Evolutionary conservation across 2,888 invertebrate species (phyloP), one percentile per base, ranked within the genome.

Genomic region (Spicauda simplicius): DNA sequence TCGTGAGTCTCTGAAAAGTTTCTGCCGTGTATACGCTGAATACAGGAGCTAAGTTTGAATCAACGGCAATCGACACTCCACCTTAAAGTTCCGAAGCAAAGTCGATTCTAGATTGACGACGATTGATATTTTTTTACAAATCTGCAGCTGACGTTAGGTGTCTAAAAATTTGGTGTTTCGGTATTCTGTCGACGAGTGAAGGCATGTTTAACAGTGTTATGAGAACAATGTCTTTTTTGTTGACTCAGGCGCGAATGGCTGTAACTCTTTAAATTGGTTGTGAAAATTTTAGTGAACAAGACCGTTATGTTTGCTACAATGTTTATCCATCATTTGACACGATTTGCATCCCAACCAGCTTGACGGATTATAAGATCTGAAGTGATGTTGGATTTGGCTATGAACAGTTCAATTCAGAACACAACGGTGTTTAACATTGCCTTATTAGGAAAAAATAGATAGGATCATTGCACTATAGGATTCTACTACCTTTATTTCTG

Each of bases 1-100:
- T 76, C 76, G 76, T 76, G 76, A 73, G 70, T 77, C 77, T 72
- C 74, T 74, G 72, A 74, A 73, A 71, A 72, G 69, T 72, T 63
- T 68, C 59, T 59, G 59, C 48, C 59, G 59, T 59, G 59, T 45
- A 60, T 37, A 66, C 65, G 54, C 48, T 66, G 66, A 66, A 66
- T 66, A 66, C 60, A 66, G 14, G 19, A 45, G 60, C 60, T 66
- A 66, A 61, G 55, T 66, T 61, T 50, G 60, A 66, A 61, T 52
- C 54, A 45, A 60, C 19, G 6, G 25, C 50, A 41, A 37, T 56
- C 37, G 16, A 61, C 37, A 41, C 18, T 50, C 4, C 11, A 41
- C 56, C 37, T 20, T 67, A 56, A 33, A 41, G 2, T 45, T 19
- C 0, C 1, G 19, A 10, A 0, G 1, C 37, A 56, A 33, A 56